Percentiles rank a stretch among this genome's conserved stretches.
Evolutionary conservation across 2,797 vertebrate genomes (phyloP).

Genomic region (Amazonetta brasiliensis): DNA sequence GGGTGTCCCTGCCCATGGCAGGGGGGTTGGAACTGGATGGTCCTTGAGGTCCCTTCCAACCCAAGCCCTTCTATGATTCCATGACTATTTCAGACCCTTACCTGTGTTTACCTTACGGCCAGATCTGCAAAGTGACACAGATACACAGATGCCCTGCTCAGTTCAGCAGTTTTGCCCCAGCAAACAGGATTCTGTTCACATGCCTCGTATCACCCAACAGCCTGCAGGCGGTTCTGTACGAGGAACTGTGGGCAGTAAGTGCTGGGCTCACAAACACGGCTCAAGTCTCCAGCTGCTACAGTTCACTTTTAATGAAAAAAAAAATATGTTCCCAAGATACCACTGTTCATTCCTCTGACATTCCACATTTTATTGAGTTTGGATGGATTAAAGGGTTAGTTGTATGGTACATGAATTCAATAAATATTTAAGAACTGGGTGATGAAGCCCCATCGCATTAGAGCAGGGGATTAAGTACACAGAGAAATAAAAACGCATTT

Average conservation of each 20-base stretch:
- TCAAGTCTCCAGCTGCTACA: neutral
- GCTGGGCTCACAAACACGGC: neutral
- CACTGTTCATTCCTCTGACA: neutral
- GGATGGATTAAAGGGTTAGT: neutral
- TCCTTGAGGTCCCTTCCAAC: too few species aligned
- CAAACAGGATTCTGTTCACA: neutral
- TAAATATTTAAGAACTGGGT: slow-evolving; percentile 31
- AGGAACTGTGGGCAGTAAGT: rapidly evolving
- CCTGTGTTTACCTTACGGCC: rapidly evolving
- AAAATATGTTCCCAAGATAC: rapidly evolving
- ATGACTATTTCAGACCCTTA: neutral
- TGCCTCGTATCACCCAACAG: rapidly evolving
- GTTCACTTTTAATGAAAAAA: neutral
- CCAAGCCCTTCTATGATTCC: too few species aligned
- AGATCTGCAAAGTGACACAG: neutral
- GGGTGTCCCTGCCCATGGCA: too few species aligned
- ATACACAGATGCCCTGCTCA: rapidly evolving
- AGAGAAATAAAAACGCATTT: neutral
- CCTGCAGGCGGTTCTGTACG: neutral
- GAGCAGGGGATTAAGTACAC: neutral
- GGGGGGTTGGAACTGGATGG: too few species aligned
- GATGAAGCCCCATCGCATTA: neutral
- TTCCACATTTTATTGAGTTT: slow-evolving; percentile 25
- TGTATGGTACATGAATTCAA: neutral
- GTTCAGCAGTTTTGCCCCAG: rapidly evolving